Conservation (phyloP, 2,888 invertebrate genomes). For the Cryptosula pallasiana region DNA sequence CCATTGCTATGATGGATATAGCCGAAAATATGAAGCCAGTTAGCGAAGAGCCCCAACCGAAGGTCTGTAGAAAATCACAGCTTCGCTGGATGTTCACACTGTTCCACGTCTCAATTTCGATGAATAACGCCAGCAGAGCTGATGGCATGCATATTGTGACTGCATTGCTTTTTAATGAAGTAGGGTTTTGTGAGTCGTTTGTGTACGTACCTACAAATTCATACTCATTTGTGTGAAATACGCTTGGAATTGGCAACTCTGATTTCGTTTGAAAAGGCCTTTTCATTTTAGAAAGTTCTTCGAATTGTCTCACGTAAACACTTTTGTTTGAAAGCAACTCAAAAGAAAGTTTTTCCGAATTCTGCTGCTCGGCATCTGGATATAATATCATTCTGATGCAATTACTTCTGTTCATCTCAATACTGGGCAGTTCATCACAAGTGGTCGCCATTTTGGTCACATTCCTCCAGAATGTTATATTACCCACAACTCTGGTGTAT, state of each 20-base stretch:
- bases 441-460: slow-evolving; percentile 8
- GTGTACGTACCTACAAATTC: neutral
- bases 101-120: slow-evolving; percentile 6
- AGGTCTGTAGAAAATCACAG: slow-evolving; percentile 9
- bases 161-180: neutral
- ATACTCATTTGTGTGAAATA: slow-evolving; percentile 13
- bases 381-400: neutral
- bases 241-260: neutral
- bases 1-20: slow-evolving; percentile 42
- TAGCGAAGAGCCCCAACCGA: neutral
- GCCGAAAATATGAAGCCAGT: slow-evolving; percentile 26
- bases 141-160: neutral
- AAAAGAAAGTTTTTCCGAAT: neutral
- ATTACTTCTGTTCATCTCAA: neutral
- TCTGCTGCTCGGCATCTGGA: neutral
- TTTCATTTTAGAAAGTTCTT: neutral
- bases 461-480: slow-evolving; percentile 5
- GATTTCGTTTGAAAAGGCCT: neutral
- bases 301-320: neutral
- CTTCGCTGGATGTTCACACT: neutral
- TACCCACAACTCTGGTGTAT: neutral
- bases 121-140: neutral
- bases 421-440: neutral
- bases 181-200: neutral
- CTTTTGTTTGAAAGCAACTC: neutral